Conservation (phyloP, 2,888 invertebrate genomes). For the Gasteruption jaculator region DNA sequence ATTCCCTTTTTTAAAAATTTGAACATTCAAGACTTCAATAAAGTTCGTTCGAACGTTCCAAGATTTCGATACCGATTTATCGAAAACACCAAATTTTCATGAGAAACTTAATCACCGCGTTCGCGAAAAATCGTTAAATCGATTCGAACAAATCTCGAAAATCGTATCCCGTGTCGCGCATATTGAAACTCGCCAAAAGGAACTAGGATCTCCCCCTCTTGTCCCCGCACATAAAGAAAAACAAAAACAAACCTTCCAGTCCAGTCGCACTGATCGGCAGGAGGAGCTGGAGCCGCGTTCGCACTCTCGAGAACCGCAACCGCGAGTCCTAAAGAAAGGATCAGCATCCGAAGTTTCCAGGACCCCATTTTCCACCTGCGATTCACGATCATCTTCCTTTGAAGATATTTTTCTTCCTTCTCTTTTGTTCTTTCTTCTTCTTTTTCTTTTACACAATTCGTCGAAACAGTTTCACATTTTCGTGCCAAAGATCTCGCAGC, state of each 20-base stretch:
- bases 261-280: constrained; percentile 49
- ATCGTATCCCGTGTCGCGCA: constrained; percentile 9
- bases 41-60: too few relatives aligned
- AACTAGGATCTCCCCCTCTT: constrained; percentile 5
- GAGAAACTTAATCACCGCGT: too few relatives aligned
- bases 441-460: too few relatives aligned
- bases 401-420: neutral
- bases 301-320: constrained; percentile 22
- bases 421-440: constrained; percentile 3
- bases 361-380: constrained; percentile 20
- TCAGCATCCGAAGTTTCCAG: constrained; percentile 23
- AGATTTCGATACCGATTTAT: too few relatives aligned
- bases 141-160: too few relatives aligned
- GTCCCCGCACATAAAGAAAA: neutral
- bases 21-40: too few relatives aligned
- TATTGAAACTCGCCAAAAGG: too few relatives aligned
- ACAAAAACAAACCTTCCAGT: constrained; percentile 43
- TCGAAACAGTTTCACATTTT: too few relatives aligned
- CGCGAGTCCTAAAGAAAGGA: constrained; percentile 23
- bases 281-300: constrained; percentile 29
- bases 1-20: too few relatives aligned
- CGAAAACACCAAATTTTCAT: too few relatives aligned
- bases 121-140: too few relatives aligned
- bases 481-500: too few relatives aligned
- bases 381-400: constrained; percentile 15